These are phyloP conservation scores for Furnarius figulus DNA, from an alignment of 2,113 vertebrate species.

Conservation along the genomic window DNA sequence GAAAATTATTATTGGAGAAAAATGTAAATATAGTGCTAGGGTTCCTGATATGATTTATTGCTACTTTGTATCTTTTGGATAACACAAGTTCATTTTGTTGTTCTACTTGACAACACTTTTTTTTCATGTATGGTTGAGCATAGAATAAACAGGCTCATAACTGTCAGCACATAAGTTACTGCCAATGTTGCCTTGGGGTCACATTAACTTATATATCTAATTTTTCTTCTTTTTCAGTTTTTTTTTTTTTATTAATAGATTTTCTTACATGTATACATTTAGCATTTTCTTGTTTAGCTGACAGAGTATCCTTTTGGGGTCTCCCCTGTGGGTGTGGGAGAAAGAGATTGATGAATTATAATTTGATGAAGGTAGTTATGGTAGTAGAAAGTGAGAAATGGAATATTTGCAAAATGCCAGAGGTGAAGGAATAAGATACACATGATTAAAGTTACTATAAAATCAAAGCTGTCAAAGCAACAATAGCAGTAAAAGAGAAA, in stretches of 20 bases:
- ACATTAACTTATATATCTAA: slow-evolving; percentile 60
- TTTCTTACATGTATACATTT: slow-evolving; percentile 55
- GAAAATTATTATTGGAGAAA: not conserved
- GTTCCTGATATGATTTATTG: slow-evolving; percentile 57
- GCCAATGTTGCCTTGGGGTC: slow-evolving; percentile 59
- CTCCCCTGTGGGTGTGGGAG: slow-evolving; percentile 21
- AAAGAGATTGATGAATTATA: slow-evolving; percentile 68
- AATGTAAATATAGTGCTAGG: slow-evolving; percentile 9
- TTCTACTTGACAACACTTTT: slow-evolving; percentile 47
- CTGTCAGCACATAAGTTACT: slow-evolving; percentile 64
- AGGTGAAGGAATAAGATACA: slow-evolving; percentile 77
- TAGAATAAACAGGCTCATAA: slow-evolving; percentile 69
- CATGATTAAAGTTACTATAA: slow-evolving; percentile 77
- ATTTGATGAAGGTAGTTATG: slow-evolving; percentile 71
- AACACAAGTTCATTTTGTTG: slow-evolving; percentile 49
- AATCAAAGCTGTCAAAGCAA: slow-evolving; percentile 77
- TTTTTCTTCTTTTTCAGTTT: slow-evolving; percentile 57
- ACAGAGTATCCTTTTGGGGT: slow-evolving; percentile 35
- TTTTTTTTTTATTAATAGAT: slow-evolving; percentile 69
- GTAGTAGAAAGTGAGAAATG: slow-evolving; percentile 63
- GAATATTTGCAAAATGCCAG: slow-evolving; percentile 79
- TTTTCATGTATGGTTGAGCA: slow-evolving; percentile 39
- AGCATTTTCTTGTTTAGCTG: slow-evolving; percentile 69
- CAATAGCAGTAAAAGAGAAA: slow-evolving; percentile 74
- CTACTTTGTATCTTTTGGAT: slow-evolving; percentile 60